phyloP scores from a whole-genome alignment of 2,888 invertebrate genomes.

The Caenorhabditis sinica region DNA sequence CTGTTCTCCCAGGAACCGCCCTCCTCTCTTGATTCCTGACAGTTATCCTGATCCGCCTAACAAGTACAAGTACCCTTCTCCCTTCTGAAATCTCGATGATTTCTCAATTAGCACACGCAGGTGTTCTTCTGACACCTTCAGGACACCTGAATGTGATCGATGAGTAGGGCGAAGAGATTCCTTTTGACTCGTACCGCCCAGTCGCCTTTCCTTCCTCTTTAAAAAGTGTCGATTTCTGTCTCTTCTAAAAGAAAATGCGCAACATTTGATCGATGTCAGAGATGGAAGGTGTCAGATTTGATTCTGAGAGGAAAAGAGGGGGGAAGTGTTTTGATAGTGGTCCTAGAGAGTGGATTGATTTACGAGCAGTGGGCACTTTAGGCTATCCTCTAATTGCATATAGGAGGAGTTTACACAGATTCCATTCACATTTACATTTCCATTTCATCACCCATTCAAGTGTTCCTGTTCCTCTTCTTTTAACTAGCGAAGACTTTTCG shows the following conservation, averaged over 20 bases:
- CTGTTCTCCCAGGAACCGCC: not conserved
- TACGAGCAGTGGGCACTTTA: slow-evolving; percentile 32
- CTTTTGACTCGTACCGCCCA: slow-evolving; percentile 6
- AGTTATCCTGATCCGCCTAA: slow-evolving; percentile 4
- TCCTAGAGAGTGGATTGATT: slow-evolving; percentile 34
- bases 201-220: not conserved
- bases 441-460: slow-evolving; percentile 48
- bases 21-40: not conserved
- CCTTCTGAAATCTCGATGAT: slow-evolving; percentile 3
- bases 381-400: slow-evolving; percentile 37
- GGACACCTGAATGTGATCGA: slow-evolving; percentile 56
- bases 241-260: slow-evolving; percentile 20
- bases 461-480: slow-evolving; percentile 30
- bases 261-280: slow-evolving; percentile 54
- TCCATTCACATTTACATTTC: slow-evolving; percentile 45
- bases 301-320: slow-evolving; percentile 13
- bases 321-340: slow-evolving; percentile 50
- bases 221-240: slow-evolving; percentile 17
- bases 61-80: slow-evolving; percentile 16
- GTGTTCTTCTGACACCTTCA: slow-evolving; percentile 35
- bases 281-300: not conserved
- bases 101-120: slow-evolving; percentile 41
- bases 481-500: no score
- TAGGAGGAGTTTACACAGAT: slow-evolving; percentile 37
- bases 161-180: slow-evolving; percentile 5